Base-by-base conservation (phyloP, 2,113 vertebrate species). In the Myotis lucifugus region DNA sequence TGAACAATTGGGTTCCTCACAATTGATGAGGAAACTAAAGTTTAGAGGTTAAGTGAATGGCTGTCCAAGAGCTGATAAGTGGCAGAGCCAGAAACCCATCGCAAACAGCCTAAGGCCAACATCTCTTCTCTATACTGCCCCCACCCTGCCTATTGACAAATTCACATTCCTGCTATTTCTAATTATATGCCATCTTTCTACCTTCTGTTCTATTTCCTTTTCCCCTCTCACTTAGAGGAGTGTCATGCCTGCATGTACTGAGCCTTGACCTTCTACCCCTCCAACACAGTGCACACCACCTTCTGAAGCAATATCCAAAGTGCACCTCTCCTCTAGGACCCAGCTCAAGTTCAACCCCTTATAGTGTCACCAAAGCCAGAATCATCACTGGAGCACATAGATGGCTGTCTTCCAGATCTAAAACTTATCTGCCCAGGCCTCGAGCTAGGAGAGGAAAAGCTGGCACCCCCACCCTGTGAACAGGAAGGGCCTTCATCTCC, bases 381-480 rank as follows among this genome's bases (percentile, higher is more conserved):
- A 42, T 59, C 12, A 46, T 3, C 61, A 59, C n/a, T 74, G 21
- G 8, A 77, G 3, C 52, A 42, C 92, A 69, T 13, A 78, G 72
- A 82, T 5, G 19, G 10, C 19, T 37, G 8, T 72, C 13, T 86
- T 91, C 10, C 11, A 23, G 7, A 15, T 59, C 23, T 29, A 91
- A 85, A 90, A 52, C 5, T 3, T 37, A 42, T 52, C 70, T 70
- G 18, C 34, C 19, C 19, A 23, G n/a, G 1, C 6, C 67, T 52
- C 21, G 14, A 76, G 3, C 50, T 74, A 23, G 8, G 74, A 95
- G 79, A 34, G 34, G 70, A 64, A 64, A 27, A 40, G 10, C 1
- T 0, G 1, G 40, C 0, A 32, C 1, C 11, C 1, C 12, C 21
- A 18, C 61, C n/a, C 67, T 52, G 14, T 10, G 8, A 79, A 70